Conservation (phyloP, 37 sponge, comb jelly and placozoan genomes). For the Chondrosia reniformis region DNA sequence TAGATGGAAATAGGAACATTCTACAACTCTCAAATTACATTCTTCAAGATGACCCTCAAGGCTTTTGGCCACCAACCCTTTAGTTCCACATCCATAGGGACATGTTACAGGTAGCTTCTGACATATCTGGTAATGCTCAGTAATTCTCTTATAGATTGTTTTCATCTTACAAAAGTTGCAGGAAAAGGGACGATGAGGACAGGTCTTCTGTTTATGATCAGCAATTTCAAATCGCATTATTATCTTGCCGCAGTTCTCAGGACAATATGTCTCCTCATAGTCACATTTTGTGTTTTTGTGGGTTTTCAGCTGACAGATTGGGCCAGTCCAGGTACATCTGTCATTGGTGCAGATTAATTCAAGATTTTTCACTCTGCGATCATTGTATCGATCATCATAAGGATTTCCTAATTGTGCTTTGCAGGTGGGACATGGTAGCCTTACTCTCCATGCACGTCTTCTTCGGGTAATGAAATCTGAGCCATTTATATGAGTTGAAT, state of each 20-base stretch:
- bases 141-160: neutral
- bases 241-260: neutral
- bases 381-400: slow-evolving; percentile 1
- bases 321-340: neutral
- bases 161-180: neutral
- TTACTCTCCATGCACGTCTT: too few species aligned
- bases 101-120: neutral
- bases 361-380: slow-evolving; percentile 9
- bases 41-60: slow-evolving; percentile 4
- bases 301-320: neutral
- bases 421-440: neutral
- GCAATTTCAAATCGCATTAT: neutral
- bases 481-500: too few species aligned
- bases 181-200: neutral
- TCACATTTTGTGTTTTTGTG: neutral
- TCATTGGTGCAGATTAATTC: neutral
- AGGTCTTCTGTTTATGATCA: neutral
- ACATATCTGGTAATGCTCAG: neutral
- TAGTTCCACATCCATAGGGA: neutral
- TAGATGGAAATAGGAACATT: neutral
- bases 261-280: neutral
- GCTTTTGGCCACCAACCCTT: neutral
- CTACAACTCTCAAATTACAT: neutral
- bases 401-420: neutral
- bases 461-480: neutral